A percentile compares a stretch with the other conserved stretches of the same genome.
These are phyloP conservation scores for Triplophysa bombifrons DNA, from an alignment of 2,797 vertebrate genomes.

Conservation along the genomic window DNA sequence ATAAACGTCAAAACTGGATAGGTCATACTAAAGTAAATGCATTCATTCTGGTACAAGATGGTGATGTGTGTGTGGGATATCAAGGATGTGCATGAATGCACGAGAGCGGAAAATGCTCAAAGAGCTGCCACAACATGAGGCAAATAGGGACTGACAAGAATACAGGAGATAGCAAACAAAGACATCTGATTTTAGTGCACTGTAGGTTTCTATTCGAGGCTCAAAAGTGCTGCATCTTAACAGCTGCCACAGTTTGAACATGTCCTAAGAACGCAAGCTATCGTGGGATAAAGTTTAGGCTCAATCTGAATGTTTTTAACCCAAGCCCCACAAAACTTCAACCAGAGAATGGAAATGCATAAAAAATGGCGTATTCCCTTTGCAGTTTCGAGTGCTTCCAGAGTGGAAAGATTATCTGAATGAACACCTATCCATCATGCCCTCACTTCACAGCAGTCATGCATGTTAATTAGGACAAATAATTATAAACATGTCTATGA, in stretches of 20 bases:
- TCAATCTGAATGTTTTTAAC: neutral
- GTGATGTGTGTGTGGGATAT: conserved; percentile 26
- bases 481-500: conserved; percentile 44
- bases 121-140: conserved; percentile 23
- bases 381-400: neutral
- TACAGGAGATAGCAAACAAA: conserved; percentile 14
- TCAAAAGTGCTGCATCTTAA: conserved; percentile 33
- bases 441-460: conserved; percentile 3
- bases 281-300: conserved; percentile 18
- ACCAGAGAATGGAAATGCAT: neutral
- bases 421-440: conserved; percentile 24
- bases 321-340: neutral
- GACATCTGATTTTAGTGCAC: conserved; percentile 32
- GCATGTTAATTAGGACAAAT: conserved; percentile 37
- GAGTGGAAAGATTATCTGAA: conserved; percentile 13
- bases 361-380: neutral
- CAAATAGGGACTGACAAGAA: conserved; percentile 27
- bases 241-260: conserved; percentile 25
- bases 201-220: conserved; percentile 27
- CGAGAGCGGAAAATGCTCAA: conserved; percentile 17
- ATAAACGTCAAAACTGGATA: conserved; percentile 36
- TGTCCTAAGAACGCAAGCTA: conserved; percentile 18
- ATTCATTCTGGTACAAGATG: conserved; percentile 11
- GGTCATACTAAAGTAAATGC: conserved; percentile 27
- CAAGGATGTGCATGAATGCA: conserved; percentile 5